Percentiles rank a stretch among this genome's conserved stretches.
phyloP scores from a whole-genome alignment of 2,113 vertebrate genomes.

The Cyprinodon tularosa region DNA sequence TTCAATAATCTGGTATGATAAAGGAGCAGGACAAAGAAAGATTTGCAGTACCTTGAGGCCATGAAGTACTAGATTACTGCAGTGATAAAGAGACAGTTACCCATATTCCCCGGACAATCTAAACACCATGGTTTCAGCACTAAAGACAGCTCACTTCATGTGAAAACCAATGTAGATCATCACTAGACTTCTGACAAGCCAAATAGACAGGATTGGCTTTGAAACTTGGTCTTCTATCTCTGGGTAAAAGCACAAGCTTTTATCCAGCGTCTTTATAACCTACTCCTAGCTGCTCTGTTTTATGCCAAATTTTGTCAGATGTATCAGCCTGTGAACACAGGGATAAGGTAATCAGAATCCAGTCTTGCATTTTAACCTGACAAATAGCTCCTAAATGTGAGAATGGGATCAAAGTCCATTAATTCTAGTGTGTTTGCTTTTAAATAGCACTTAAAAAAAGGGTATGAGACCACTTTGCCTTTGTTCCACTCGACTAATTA shows the following conservation, averaged over 20 bases:
- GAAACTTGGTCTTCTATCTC: conserved; percentile 25
- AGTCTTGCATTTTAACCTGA: background rate
- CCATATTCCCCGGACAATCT: conserved; percentile 28
- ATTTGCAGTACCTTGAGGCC: background rate
- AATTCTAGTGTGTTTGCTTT: conserved; percentile 24
- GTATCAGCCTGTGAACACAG: conserved; percentile 33
- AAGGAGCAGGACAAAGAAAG: conserved; percentile 2
- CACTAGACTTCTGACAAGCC: conserved; percentile 12
- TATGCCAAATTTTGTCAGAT: conserved; percentile 25
- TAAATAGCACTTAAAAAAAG: conserved; percentile 40
- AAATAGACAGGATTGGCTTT: conserved; percentile 38
- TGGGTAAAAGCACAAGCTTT: conserved; percentile 32
- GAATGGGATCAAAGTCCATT: conserved; percentile 52
- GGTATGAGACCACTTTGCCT: conserved; percentile 33
- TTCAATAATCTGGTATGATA: conserved; percentile 1
- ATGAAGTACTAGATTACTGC: conserved; percentile 36
- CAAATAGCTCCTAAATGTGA: conserved; percentile 38
- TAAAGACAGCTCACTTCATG: conserved; percentile 59
- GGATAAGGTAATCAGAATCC: background rate
- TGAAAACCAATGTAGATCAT: conserved; percentile 29
- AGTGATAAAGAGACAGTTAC: conserved; percentile 23
- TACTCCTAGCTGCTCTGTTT: conserved; percentile 1
- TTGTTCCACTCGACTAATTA: conserved; percentile 59
- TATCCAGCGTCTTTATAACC: conserved; percentile 3
- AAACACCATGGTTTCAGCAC: conserved; percentile 60